These are phyloP conservation scores for Hippopotamus amphibius DNA, from an alignment of 2,113 vertebrate species.

Conservation along the genomic window DNA sequence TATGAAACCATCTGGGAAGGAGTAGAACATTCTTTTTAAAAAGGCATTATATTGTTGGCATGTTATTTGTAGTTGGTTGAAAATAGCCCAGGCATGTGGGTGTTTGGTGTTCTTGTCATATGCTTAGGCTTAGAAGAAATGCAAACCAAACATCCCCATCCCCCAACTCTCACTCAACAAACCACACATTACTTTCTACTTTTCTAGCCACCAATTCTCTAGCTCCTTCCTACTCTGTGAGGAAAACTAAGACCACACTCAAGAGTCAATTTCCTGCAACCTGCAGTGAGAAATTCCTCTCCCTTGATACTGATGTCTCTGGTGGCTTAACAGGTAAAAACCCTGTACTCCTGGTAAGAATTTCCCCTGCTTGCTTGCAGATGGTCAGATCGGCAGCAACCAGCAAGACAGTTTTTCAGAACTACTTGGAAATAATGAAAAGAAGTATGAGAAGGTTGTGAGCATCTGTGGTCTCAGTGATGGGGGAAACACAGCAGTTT, in stretches of 20 bases:
- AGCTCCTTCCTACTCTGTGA: background rate
- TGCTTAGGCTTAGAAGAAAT: constrained; percentile 23
- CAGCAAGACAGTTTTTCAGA: background rate
- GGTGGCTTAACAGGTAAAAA: background rate
- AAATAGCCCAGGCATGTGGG: constrained; percentile 54
- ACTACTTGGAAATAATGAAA: background rate
- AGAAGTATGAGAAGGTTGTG: background rate
- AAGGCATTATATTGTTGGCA: constrained; percentile 47
- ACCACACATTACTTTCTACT: background rate
- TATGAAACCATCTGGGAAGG: constrained; percentile 65
- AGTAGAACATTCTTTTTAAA: constrained; percentile 58
- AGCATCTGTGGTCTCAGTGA: background rate
- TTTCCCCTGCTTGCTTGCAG: background rate
- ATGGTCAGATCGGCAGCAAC: background rate
- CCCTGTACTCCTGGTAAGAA: background rate
- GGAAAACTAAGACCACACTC: background rate
- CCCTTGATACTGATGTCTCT: background rate
- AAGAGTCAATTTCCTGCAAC: background rate
- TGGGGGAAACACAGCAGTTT: background rate
- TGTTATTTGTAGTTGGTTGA: constrained; percentile 68
- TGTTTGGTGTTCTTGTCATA: constrained; percentile 57
- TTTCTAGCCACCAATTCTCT: background rate
- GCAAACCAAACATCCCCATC: background rate
- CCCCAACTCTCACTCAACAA: background rate
- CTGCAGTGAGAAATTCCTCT: background rate